A percentile compares a stretch with the other conserved stretches of the same genome.
Evolutionary conservation across 2,888 invertebrate genomes (phyloP).

Genomic region (Trissolcus japonicus): DNA sequence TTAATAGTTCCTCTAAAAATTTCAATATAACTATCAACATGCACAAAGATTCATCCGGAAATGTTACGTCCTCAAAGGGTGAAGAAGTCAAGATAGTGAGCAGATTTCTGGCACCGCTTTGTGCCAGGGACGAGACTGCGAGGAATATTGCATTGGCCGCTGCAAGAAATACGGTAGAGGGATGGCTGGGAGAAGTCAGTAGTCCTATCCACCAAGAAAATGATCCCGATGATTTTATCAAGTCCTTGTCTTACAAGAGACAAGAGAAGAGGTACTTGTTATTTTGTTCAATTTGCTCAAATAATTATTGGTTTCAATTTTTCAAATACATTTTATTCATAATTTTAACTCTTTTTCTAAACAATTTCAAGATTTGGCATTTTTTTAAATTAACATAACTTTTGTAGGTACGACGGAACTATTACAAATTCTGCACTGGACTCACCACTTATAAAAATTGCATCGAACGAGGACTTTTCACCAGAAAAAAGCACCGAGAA

Average conservation of each 20-base stretch:
- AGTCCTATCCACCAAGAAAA: constrained; percentile 76
- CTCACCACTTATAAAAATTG: constrained; percentile 24
- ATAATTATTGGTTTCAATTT: too few relatives aligned
- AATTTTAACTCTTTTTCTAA: too few relatives aligned
- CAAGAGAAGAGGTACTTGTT: constrained; percentile 66
- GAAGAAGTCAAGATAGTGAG: constrained; percentile 77
- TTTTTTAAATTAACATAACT: neutral
- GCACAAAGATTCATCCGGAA: constrained; percentile 66
- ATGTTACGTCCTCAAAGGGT: constrained; percentile 68
- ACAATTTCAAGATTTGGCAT: neutral
- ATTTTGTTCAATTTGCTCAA: too few relatives aligned
- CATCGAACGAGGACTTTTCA: neutral
- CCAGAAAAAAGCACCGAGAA: constrained; percentile 65
- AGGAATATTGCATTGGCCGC: constrained; percentile 78
- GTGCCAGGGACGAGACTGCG: constrained; percentile 78
- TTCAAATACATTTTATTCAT: too few relatives aligned
- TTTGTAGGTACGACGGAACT: neutral
- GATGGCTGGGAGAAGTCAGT: constrained; percentile 78
- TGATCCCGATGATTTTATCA: constrained; percentile 66
- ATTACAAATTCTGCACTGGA: constrained; percentile 20
- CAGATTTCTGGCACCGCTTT: constrained; percentile 78
- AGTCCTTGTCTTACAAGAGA: constrained; percentile 63
- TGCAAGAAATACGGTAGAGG: constrained; percentile 77
- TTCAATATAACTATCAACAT: constrained; percentile 48
- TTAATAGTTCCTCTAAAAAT: neutral